These are phyloP conservation scores for Galerucella nymphaeae DNA, from an alignment of 2,888 invertebrate genomes.

Conservation along the genomic window DNA sequence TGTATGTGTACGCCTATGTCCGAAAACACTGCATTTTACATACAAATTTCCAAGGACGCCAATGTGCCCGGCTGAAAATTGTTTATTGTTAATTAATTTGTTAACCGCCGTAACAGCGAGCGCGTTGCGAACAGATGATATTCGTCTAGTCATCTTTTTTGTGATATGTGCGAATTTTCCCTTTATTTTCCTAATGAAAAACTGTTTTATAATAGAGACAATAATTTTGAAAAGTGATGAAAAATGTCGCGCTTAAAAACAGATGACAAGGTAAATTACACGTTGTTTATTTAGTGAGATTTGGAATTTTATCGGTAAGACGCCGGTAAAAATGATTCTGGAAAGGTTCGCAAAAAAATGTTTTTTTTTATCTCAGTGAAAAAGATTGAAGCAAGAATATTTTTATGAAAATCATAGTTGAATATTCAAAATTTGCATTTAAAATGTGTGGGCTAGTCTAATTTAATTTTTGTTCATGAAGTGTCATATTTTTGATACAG, in stretches of 20 bases:
- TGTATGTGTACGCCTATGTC: conserved; percentile 8
- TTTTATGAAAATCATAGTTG: too few relatives aligned
- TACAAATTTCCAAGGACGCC: conserved; percentile 41
- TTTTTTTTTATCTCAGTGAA: neutral
- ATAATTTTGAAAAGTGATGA: conserved; percentile 24
- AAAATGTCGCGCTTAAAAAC: conserved; percentile 21
- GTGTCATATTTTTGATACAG: too few relatives aligned
- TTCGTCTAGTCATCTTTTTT: conserved; percentile 25
- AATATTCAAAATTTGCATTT: too few relatives aligned
- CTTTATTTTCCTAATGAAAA: conserved; percentile 27
- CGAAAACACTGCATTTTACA: conserved; percentile 37
- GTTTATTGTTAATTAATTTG: conserved; percentile 34
- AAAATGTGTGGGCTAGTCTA: too few relatives aligned
- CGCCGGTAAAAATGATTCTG: conserved; percentile 14
- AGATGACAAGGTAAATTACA: conserved; percentile 32
- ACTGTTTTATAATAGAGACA: conserved; percentile 16
- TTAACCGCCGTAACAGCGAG: conserved; percentile 25
- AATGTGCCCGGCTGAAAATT: conserved; percentile 33
- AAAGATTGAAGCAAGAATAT: too few relatives aligned
- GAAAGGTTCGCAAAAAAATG: neutral
- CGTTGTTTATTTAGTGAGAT: neutral
- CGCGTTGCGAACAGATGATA: conserved; percentile 12
- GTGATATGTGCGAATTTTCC: conserved; percentile 33
- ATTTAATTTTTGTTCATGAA: too few relatives aligned
- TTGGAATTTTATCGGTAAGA: neutral